These are phyloP conservation scores for Chaenodraco wilsoni DNA, from an alignment of 2,797 vertebrate species.

Conservation along the genomic window DNA sequence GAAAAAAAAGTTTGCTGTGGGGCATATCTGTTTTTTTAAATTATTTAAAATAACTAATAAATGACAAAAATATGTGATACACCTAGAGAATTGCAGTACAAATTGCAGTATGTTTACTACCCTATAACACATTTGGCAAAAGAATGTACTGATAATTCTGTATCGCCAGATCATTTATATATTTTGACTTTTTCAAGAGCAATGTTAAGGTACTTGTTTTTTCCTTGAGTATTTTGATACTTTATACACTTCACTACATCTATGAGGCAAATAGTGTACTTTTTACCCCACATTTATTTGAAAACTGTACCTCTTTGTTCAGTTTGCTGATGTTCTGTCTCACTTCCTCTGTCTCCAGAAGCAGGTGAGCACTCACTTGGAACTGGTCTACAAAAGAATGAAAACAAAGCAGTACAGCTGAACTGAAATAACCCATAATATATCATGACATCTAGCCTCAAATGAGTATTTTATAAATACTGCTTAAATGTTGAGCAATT, in stretches of 20 bases:
- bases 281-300: no score
- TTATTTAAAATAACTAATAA: neutral
- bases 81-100: neutral
- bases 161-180: neutral
- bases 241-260: no score
- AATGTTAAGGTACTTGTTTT: no score
- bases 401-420: neutral
- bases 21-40: neutral
- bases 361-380: conserved; percentile 75
- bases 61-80: neutral
- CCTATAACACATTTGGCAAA: neutral
- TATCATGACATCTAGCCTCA: no score
- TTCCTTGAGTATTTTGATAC: no score
- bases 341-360: conserved; percentile 88
- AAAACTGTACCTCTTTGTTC: conserved; percentile 87
- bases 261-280: no score
- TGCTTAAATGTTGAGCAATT: no score
- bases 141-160: neutral
- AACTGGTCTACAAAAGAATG: conserved; percentile 70
- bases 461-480: no score
- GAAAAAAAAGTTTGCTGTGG: neutral
- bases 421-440: neutral
- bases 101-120: neutral
- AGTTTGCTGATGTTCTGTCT: conserved; percentile 89
- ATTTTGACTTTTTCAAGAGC: neutral